Conservation (phyloP, 2,888 invertebrate genomes). For the Drosophila putrida region DNA sequence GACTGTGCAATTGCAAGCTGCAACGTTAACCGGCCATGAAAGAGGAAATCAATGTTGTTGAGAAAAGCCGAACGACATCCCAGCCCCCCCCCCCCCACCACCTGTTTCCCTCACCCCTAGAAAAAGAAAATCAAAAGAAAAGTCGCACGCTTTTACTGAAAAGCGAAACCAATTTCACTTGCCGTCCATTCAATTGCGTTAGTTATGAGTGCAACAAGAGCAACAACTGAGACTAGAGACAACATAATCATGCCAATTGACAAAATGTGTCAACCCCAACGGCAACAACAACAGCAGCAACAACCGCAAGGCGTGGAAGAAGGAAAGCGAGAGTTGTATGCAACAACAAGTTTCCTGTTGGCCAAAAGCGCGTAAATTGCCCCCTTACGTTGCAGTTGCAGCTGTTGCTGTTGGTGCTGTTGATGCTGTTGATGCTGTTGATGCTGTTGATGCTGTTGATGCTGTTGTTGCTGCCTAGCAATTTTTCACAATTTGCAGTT, state of each 20-base stretch:
- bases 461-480: constrained; percentile 36
- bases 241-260: constrained; percentile 76
- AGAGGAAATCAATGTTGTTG: constrained; percentile 76
- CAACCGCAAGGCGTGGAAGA: constrained; percentile 22
- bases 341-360: constrained; percentile 70
- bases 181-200: constrained; percentile 59
- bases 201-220: constrained; percentile 64
- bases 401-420: constrained; percentile 6
- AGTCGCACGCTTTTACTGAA: constrained; percentile 72
- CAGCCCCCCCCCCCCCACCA: background rate
- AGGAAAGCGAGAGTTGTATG: constrained; percentile 46
- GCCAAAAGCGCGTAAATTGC: constrained; percentile 70
- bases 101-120: no score
- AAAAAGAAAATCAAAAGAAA: constrained; percentile 51
- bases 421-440: constrained; percentile 2
- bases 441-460: constrained; percentile 14
- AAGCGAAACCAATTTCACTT: constrained; percentile 75
- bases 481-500: constrained; percentile 74
- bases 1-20: constrained; percentile 32
- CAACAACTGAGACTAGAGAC: constrained; percentile 43
- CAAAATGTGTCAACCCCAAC: constrained; percentile 60
- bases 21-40: constrained; percentile 71
- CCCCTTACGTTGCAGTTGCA: constrained; percentile 14
- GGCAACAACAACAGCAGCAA: constrained; percentile 5
- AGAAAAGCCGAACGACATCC: constrained; percentile 51